Percentiles rank a stretch among this genome's conserved stretches.
phyloP scores from a whole-genome alignment of 2,797 vertebrate species.

The Ctenosaura bakeri region DNA sequence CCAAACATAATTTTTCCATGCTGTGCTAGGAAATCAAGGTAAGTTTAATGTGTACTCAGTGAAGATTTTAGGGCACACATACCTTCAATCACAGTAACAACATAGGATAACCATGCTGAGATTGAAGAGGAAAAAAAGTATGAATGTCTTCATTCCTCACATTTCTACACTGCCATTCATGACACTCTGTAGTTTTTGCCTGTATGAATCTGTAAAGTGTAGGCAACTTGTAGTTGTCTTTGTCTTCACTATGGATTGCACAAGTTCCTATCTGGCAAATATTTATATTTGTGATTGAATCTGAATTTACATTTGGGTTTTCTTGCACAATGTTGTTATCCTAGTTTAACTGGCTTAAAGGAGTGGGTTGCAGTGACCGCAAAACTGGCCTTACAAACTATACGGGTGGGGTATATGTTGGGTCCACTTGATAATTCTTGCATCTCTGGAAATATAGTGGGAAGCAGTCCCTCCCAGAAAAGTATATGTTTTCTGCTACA shows the following conservation, averaged over 20 bases:
- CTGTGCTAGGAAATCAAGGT: not conserved
- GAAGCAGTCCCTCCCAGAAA: not conserved
- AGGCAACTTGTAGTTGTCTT: not conserved
- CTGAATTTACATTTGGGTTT: not conserved
- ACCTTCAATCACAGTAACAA: not conserved
- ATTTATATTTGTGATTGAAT: not conserved
- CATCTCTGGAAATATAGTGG: not conserved
- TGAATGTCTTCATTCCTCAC: not conserved
- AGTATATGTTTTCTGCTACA: not conserved
- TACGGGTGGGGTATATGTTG: not conserved
- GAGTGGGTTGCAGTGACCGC: not conserved
- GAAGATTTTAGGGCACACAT: not conserved
- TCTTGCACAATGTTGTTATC: not conserved
- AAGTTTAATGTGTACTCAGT: not conserved
- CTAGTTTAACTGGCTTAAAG: not conserved
- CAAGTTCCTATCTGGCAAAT: not conserved
- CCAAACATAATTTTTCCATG: not conserved
- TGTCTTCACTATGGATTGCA: not conserved
- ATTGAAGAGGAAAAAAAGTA: not conserved
- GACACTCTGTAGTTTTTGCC: not conserved
- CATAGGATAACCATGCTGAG: not conserved
- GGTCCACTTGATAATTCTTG: not conserved
- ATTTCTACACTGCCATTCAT: not conserved
- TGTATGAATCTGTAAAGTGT: not conserved
- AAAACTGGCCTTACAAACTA: not conserved